These are phyloP conservation scores for Ctenopoma multispine DNA, from an alignment of 2,797 vertebrate species.

Conservation along the genomic window DNA sequence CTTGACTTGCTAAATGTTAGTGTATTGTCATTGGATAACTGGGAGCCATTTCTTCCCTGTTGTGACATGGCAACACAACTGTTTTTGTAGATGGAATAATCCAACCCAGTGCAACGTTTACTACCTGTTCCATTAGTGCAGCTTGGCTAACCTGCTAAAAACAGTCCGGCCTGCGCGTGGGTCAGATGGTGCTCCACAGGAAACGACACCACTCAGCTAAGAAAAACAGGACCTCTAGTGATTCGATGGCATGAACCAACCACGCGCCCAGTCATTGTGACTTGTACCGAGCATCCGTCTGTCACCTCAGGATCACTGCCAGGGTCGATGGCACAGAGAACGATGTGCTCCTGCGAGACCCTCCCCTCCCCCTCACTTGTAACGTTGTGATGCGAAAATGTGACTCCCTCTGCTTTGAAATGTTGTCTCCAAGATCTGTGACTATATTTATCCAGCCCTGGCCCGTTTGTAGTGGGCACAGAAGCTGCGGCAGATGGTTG, in stretches of 20 bases:
- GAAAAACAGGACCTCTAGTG: conserved; percentile 33
- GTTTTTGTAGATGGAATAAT: background rate
- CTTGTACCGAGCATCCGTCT: conserved; percentile 61
- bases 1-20: background rate
- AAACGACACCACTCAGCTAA: conserved; percentile 51
- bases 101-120: background rate
- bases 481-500: conserved; percentile 70
- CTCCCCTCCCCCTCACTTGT: conserved; percentile 6
- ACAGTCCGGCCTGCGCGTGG: conserved; percentile 28
- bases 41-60: background rate
- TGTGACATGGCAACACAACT: conserved; percentile 1
- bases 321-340: conserved; percentile 31
- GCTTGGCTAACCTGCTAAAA: conserved; percentile 44
- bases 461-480: conserved; percentile 53
- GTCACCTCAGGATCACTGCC: conserved; percentile 60
- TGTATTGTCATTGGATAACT: background rate
- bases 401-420: conserved; percentile 53
- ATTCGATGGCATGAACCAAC: conserved; percentile 11
- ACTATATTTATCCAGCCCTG: conserved; percentile 74
- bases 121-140: conserved; percentile 37
- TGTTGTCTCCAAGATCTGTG: conserved; percentile 63
- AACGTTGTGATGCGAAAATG: conserved; percentile 38
- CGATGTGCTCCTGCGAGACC: background rate
- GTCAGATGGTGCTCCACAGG: conserved; percentile 57
- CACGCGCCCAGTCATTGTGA: conserved; percentile 15